phyloP scores from a whole-genome alignment of 1,140 invertebrate genomes.

The Cyclina sinensis region DNA sequence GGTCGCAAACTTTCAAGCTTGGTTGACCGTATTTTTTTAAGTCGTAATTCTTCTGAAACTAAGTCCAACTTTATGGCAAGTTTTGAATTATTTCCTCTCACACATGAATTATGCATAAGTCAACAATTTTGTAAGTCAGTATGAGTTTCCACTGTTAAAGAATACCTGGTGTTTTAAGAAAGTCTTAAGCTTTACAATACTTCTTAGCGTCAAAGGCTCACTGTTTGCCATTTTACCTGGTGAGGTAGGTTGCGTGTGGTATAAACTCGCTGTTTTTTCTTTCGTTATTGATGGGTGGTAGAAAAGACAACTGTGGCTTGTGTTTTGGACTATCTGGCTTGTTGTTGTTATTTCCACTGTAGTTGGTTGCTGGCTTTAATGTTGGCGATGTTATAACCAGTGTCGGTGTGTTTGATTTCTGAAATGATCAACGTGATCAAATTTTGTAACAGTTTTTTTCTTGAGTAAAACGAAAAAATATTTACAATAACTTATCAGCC shows the following conservation, averaged over 20 bases:
- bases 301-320: slow-evolving; percentile 26
- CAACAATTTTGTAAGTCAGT: too few relatives aligned
- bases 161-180: too few relatives aligned
- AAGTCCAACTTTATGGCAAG: neutral
- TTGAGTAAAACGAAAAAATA: neutral
- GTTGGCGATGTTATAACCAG: slow-evolving; percentile 52
- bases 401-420: slow-evolving; percentile 4
- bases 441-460: neutral
- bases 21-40: neutral
- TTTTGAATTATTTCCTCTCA: too few relatives aligned
- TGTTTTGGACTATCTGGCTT: slow-evolving; percentile 18
- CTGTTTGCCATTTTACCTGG: too few relatives aligned
- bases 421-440: neutral
- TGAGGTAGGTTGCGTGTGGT: slow-evolving; percentile 80
- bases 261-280: slow-evolving; percentile 67
- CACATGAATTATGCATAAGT: too few relatives aligned
- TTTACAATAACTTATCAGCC: neutral
- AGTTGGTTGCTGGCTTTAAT: slow-evolving; percentile 7
- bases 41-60: too few relatives aligned
- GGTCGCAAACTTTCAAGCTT: neutral
- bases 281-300: slow-evolving; percentile 66
- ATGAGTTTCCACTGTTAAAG: too few relatives aligned
- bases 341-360: neutral
- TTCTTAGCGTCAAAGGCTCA: too few relatives aligned
- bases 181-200: too few relatives aligned